phyloP scores from a whole-genome alignment of 2,888 invertebrate genomes.

The Leucozona laternaria region DNA sequence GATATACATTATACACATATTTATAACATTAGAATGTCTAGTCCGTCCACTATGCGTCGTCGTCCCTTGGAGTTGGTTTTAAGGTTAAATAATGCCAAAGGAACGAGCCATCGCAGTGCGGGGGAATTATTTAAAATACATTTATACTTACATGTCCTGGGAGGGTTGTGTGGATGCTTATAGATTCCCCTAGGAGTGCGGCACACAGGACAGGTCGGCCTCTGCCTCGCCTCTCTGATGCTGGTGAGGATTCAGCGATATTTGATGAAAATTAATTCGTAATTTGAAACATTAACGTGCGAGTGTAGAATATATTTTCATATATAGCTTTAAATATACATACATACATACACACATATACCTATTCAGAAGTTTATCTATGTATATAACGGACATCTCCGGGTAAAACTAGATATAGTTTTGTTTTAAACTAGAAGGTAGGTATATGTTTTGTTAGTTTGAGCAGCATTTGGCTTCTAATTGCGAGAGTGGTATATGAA shows the following conservation, averaged over 20 bases:
- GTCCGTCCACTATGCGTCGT: conserved; percentile 72
- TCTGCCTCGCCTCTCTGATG: neutral
- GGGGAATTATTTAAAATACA: conserved; percentile 73
- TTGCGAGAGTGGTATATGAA: neutral
- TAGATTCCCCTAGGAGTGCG: conserved; percentile 51
- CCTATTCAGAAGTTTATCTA: neutral
- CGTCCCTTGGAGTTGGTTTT: conserved; percentile 58
- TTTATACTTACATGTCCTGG: conserved; percentile 72
- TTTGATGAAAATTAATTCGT: conserved; percentile 76
- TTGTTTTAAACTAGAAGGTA: conserved; percentile 15
- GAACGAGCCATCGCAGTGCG: neutral
- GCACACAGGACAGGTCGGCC: conserved; percentile 38
- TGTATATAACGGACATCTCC: neutral
- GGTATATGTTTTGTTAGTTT: conserved; percentile 9
- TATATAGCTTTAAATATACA: neutral
- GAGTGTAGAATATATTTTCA: conserved; percentile 33
- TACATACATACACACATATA: neutral
- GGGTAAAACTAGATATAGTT: conserved; percentile 23
- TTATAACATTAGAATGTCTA: conserved; percentile 70
- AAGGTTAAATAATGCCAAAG: conserved; percentile 68
- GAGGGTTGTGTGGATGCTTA: conserved; percentile 67
- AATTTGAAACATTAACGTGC: conserved; percentile 73
- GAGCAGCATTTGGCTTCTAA: neutral
- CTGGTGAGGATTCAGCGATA: conserved; percentile 53
- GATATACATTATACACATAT: conserved; percentile 37